Evolutionary conservation across 2,888 invertebrate species (phyloP), one percentile per base, ranked within the genome.

Genomic region (Oconnorella tubifera): DNA sequence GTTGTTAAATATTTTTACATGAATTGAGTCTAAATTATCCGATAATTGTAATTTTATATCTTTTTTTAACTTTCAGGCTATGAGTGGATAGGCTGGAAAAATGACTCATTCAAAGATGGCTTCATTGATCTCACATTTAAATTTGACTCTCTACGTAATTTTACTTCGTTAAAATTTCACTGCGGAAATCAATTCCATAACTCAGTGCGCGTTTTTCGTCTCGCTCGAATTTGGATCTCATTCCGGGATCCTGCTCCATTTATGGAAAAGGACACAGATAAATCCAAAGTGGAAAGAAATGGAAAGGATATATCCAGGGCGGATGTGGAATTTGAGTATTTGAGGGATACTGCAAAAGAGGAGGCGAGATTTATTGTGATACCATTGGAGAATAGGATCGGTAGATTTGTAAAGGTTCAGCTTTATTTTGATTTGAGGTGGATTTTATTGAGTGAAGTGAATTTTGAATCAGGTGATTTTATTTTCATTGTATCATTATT

Each of bases 51-150:
- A n/a, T n/a, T n/a, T n/a, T n/a, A n/a, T n/a, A n/a, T n/a, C n/a
- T n/a, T n/a, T n/a, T n/a, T n/a, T n/a, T 40, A 14, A 19, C 10
- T 19, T 51, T 10, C 53, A 51, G 53, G 87, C 29, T 89, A 90
- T 75, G 90, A 91, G 61, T 94, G 93, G 94, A 89, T 94, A 33
- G 94, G 93, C 0, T 94, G 94, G 94, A 86, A 88, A 66, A 79
- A 77, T 61, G 78, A 78, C 56, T 76, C 90, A 80, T 87, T 89
- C 79, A 85, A 76, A 72, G 84, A 86, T 81, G 31, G 53, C 4
- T 87, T 87, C 56, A 84, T 93, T 6, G 88, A 89, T 74, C 84
- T 95, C 53, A 85, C 87, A 1, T 92, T 94, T 84, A 91, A 92
- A 81, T 94, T 95, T 83, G 92, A 93, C 78, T 86, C 87, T 77